Evolutionary conservation across 2,797 vertebrate genomes (phyloP).

Genomic region (Tenualosa thibaudeaui): DNA sequence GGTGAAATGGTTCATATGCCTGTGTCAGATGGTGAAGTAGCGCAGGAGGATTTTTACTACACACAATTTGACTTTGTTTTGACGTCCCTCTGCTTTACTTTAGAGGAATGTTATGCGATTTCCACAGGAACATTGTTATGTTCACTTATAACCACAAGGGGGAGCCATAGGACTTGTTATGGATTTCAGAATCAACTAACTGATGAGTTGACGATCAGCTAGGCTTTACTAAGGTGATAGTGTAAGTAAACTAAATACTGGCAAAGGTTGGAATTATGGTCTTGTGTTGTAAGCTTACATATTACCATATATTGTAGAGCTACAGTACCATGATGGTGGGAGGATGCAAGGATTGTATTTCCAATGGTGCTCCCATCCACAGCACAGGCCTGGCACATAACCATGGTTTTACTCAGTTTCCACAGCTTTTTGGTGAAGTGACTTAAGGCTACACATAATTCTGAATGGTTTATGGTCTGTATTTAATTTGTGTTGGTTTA

Average conservation of each 20-base stretch:
- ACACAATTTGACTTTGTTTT: background rate
- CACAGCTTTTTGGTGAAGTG: background rate
- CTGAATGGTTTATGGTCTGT: no score
- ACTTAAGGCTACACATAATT: no score
- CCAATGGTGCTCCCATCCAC: background rate
- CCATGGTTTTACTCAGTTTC: background rate
- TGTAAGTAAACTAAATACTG: background rate
- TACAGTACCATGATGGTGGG: no score
- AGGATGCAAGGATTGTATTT: background rate
- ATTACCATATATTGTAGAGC: no score
- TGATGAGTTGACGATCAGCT: background rate
- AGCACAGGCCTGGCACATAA: no score
- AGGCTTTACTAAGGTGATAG: background rate
- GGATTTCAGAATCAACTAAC: background rate
- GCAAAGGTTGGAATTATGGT: background rate
- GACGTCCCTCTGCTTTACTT: background rate
- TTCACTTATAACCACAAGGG: background rate
- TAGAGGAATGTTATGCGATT: background rate
- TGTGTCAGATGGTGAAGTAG: no score
- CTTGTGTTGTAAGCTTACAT: background rate
- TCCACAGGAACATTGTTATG: background rate
- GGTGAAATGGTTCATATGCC: no score
- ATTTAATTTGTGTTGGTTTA: no score
- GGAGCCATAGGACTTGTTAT: background rate
- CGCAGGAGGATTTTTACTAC: no score